Conservation (phyloP, 2,113 vertebrate species). For the Pheucticus melanocephalus region DNA sequence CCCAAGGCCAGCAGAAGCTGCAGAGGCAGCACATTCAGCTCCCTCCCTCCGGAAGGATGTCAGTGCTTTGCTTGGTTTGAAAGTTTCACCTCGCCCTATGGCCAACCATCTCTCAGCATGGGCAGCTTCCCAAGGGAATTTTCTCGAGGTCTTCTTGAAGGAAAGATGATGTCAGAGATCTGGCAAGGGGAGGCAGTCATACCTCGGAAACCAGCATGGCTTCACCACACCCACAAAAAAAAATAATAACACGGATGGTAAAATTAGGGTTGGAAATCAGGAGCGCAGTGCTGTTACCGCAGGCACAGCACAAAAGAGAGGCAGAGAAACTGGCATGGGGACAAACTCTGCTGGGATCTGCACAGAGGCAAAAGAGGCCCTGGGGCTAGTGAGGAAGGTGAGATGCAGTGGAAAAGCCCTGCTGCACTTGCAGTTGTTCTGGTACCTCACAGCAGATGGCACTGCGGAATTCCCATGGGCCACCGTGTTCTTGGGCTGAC, state of each 20-base stretch:
- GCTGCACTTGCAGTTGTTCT: background rate
- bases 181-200: background rate
- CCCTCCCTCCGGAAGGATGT: background rate
- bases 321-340: background rate
- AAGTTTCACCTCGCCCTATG: background rate
- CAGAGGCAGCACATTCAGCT: conserved; percentile 29
- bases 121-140: conserved; percentile 21
- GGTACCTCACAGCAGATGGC: background rate
- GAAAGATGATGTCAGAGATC: background rate
- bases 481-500: background rate
- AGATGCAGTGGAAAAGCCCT: background rate
- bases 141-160: background rate
- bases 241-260: background rate
- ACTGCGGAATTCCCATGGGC: background rate
- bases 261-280: conserved; percentile 2
- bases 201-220: background rate
- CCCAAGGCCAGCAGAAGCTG: conserved; percentile 6
- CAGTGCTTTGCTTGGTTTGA: conserved; percentile 9
- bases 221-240: background rate
- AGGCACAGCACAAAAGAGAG: background rate
- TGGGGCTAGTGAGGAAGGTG: background rate
- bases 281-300: background rate
- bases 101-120: background rate
- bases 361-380: background rate
- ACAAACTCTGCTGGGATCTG: background rate